Conservation (phyloP, 2,113 vertebrate species). For the Sorex fumeus region DNA sequence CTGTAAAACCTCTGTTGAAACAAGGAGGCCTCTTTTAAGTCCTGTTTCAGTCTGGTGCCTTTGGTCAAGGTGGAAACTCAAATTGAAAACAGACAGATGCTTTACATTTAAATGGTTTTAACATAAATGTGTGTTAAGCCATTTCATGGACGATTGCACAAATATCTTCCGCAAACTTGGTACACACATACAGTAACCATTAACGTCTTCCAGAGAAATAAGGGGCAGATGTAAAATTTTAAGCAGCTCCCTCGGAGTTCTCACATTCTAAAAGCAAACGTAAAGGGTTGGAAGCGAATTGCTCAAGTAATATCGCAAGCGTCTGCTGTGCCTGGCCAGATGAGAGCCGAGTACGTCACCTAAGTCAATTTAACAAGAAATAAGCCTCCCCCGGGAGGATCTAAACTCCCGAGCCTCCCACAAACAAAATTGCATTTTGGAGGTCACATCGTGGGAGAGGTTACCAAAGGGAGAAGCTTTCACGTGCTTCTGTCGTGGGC, state of each 20-base stretch:
- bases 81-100: constrained; percentile 79
- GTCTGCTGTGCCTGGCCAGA: constrained; percentile 74
- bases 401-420: constrained; percentile 77
- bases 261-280: constrained; percentile 70
- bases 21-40: constrained; percentile 71
- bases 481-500: not conserved
- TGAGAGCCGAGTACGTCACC: constrained; percentile 64
- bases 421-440: constrained; percentile 84
- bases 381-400: constrained; percentile 75
- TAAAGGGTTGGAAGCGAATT: constrained; percentile 76
- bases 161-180: constrained; percentile 82
- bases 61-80: constrained; percentile 75
- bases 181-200: constrained; percentile 73
- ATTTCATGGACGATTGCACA: constrained; percentile 77
- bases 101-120: constrained; percentile 83
- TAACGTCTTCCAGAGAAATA: constrained; percentile 78
- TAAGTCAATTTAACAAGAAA: constrained; percentile 81
- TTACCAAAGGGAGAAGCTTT: constrained; percentile 67
- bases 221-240: constrained; percentile 60
- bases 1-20: constrained; percentile 71
- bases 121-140: constrained; percentile 79
- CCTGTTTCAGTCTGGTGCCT: constrained; percentile 66
- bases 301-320: constrained; percentile 66
- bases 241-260: constrained; percentile 61
- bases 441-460: constrained; percentile 79